Percentiles rank a stretch among this genome's conserved stretches.
These are phyloP conservation scores for Patella caerulea DNA, from an alignment of 2,888 invertebrate genomes.

Conservation along the genomic window DNA sequence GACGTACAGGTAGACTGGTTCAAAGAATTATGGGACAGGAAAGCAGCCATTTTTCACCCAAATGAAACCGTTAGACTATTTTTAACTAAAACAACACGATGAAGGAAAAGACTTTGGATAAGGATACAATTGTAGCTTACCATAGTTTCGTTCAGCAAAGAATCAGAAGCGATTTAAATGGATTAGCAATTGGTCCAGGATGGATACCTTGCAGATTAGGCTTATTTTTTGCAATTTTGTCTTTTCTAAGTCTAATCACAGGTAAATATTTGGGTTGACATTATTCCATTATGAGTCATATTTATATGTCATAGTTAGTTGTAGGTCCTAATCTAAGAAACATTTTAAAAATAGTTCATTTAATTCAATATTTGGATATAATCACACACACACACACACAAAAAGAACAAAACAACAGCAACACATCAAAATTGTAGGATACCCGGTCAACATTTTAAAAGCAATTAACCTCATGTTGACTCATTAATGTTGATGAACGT, in stretches of 20 bases:
- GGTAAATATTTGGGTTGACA: constrained; percentile 22
- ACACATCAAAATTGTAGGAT: too few species aligned
- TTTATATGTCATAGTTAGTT: too few species aligned
- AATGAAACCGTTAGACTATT: constrained; percentile 2
- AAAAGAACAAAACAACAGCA: too few species aligned
- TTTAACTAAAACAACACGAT: constrained; percentile 13
- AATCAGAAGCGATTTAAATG: constrained; percentile 58
- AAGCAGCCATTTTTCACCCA: not conserved
- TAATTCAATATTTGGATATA: too few species aligned
- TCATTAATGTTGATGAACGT: too few species aligned
- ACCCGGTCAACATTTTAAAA: too few species aligned
- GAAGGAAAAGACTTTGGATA: constrained; percentile 54
- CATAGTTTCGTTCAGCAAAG: constrained; percentile 57
- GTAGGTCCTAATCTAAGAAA: too few species aligned
- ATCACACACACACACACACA: too few species aligned
- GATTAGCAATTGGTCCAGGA: constrained; percentile 57
- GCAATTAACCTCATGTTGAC: too few species aligned
- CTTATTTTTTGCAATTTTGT: constrained; percentile 39
- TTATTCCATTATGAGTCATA: too few species aligned
- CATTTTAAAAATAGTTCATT: too few species aligned
- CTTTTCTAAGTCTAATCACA: constrained; percentile 43
- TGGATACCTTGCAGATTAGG: constrained; percentile 45
- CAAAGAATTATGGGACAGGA: not conserved
- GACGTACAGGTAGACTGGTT: not conserved
- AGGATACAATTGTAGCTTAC: constrained; percentile 63